These are phyloP conservation scores for Xiphorhynchus erythropygius DNA, from an alignment of 2,797 vertebrate genomes.

Conservation along the genomic window DNA sequence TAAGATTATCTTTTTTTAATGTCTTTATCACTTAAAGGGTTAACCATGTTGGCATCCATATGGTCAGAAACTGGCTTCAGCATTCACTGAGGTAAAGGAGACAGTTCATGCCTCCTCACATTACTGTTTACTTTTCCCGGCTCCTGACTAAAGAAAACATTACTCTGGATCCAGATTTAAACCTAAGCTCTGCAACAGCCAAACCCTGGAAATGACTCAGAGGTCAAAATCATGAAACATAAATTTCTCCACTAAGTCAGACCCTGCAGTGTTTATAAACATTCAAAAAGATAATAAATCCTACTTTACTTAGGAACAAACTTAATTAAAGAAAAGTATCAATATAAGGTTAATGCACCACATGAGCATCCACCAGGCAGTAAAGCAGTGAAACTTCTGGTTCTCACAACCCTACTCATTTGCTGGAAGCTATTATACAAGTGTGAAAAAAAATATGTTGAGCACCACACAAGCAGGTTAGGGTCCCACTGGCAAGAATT, in stretches of 20 bases:
- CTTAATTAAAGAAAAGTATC: background rate
- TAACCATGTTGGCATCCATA: background rate
- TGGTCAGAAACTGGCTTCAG: background rate
- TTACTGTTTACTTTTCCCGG: background rate
- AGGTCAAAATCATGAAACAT: background rate
- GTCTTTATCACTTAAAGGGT: background rate
- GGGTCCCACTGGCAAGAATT: background rate
- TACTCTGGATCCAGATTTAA: background rate
- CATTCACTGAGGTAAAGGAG: background rate
- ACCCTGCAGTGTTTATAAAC: background rate
- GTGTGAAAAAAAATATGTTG: background rate
- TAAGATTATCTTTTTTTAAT: background rate
- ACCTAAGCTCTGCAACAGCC: background rate
- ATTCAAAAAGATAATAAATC: background rate
- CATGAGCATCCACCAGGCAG: background rate
- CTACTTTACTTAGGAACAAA: background rate
- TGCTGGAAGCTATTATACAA: background rate
- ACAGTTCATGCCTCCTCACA: background rate
- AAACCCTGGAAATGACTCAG: background rate
- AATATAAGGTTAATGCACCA: background rate
- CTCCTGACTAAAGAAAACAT: background rate
- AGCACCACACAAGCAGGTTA: background rate
- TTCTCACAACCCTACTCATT: background rate
- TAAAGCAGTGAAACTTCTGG: background rate
- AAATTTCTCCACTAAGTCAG: background rate